These are phyloP conservation scores for Sparidentex hasta DNA, from an alignment of 2,797 vertebrate genomes.

Conservation along the genomic window DNA sequence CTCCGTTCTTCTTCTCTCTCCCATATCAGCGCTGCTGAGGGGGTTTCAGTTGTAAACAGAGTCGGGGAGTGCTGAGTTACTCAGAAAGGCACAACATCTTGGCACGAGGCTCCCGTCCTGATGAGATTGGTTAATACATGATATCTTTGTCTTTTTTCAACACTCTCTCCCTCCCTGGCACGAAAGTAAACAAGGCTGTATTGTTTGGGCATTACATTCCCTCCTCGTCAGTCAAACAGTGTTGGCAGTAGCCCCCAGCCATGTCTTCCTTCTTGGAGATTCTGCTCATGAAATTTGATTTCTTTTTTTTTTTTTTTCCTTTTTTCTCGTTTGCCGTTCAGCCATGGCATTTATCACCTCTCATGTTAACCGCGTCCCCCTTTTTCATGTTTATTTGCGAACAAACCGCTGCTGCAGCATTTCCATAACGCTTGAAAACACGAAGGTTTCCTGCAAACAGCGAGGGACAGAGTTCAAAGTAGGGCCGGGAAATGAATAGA, in stretches of 20 bases:
- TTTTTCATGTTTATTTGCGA: slow-evolving; percentile 1
- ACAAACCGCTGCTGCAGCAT: slow-evolving; percentile 1
- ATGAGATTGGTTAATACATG: slow-evolving; percentile 51
- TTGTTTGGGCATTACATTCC: slow-evolving; percentile 24
- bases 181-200: slow-evolving; percentile 41
- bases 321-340: slow-evolving; percentile 2
- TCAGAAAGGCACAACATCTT: slow-evolving; percentile 37
- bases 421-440: slow-evolving; percentile 1
- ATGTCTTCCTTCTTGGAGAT: slow-evolving; percentile 23
- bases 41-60: slow-evolving; percentile 51
- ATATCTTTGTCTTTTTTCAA: slow-evolving; percentile 51
- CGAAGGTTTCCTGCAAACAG: neutral
- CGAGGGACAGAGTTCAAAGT: neutral
- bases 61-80: slow-evolving; percentile 36
- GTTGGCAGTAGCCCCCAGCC: neutral
- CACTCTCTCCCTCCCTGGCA: slow-evolving; percentile 37
- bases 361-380: neutral
- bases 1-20: slow-evolving; percentile 41
- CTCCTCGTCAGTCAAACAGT: slow-evolving; percentile 37
- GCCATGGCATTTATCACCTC: slow-evolving; percentile 9
- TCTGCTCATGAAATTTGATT: slow-evolving; percentile 12
- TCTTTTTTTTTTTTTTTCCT: neutral
- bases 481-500: no score
- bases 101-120: slow-evolving; percentile 41
- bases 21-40: slow-evolving; percentile 44